Base-by-base conservation (phyloP, 2,797 vertebrate species). In the Chaunax sp. region DNA sequence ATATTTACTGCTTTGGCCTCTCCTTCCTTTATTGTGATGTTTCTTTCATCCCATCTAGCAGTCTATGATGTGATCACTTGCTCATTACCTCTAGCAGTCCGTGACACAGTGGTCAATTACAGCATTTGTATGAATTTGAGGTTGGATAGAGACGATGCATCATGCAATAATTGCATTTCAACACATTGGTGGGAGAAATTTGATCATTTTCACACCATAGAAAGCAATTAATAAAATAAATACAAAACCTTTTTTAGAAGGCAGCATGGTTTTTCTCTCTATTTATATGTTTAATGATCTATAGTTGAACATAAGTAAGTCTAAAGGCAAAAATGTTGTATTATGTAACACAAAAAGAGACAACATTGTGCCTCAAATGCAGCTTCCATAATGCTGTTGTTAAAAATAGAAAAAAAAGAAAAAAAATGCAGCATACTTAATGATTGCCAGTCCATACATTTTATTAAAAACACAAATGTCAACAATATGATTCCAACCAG, bases 181-280 rank as follows among this genome's bases (percentile, higher is more conserved):
- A 69, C 41, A 75, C 45, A 51, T 23, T 53, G 54, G 51, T 56
- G 51, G 64, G 44, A 69, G 37, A 95, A 95, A 94, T 92, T 92
- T 91, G 94, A 94, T 95, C 91, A 94, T 95, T 94, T 94, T 94
- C 94, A 58, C 89, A 91, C 87, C 90, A 38, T 92, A 94, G 94
- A 95, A 94, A 93, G 92, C 94, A 93, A 57, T 95, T 95, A 94
- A 94, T 95, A 93, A 95, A 94, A 92, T 89, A 91, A 94, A 91
- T 93, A 94, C 28, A 30, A 4, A 30, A 30, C 28, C 4, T 30
- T 30, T 30, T n/a, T n/a, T n/a, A n/a, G n/a, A n/a, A n/a, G n/a
- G n/a, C n/a, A n/a, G n/a, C n/a, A n/a, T n/a, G n/a, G n/a, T 30
- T 35, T 35, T 35, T 2, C 5, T 2, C 33, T 9, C 11, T 11